Conservation (phyloP, 1,140 invertebrate species). For the Micrasema minimum region DNA sequence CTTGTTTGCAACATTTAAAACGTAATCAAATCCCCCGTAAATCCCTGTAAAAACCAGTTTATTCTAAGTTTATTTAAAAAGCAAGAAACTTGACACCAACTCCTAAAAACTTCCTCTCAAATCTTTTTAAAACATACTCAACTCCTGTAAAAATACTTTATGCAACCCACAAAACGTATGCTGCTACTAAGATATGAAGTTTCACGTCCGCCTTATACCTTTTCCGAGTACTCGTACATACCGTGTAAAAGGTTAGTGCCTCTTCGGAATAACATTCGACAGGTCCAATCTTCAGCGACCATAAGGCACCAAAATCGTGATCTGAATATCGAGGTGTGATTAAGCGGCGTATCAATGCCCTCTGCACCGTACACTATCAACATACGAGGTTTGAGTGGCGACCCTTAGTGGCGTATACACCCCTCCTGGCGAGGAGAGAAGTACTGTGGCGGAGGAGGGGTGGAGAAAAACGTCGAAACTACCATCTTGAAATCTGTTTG, state of each 20-base stretch:
- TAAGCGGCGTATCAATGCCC: constrained; percentile 51
- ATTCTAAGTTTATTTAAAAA: no score
- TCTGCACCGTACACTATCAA: constrained; percentile 48
- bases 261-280: constrained; percentile 39
- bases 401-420: constrained; percentile 15
- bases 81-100: no score
- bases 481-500: constrained; percentile 16
- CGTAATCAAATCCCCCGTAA: no score
- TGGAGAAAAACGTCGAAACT: constrained; percentile 6
- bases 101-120: no score
- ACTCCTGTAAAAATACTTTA: no score
- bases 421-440: neutral
- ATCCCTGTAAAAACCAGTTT: no score
- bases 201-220: no score
- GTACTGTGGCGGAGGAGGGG: neutral
- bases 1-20: no score
- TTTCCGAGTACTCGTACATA: no score
- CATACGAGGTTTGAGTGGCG: constrained; percentile 42
- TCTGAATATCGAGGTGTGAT: constrained; percentile 53
- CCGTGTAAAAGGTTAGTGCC: constrained; percentile 15
- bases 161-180: no score
- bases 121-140: no score
- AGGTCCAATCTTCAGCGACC: constrained; percentile 51
- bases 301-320: constrained; percentile 52
- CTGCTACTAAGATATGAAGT: no score